Conservation (phyloP, 92 coral and sea anemone genomes). For the Blastomussa wellsi region DNA sequence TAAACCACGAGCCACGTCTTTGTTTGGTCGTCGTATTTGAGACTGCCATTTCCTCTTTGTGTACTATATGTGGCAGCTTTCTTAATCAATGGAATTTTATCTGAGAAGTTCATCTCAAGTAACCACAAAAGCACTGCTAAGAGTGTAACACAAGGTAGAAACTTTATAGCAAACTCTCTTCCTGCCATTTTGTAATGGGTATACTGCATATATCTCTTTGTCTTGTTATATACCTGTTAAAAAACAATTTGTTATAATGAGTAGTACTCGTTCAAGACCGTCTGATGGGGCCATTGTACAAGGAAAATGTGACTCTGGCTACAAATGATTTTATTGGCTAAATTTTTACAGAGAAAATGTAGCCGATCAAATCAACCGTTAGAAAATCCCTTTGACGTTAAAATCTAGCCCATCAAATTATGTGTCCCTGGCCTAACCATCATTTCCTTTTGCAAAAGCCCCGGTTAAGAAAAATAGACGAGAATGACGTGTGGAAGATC, state of each 20-base stretch:
- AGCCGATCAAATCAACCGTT: too few species aligned
- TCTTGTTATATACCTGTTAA: background rate
- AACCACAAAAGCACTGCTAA: background rate
- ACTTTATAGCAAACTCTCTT: background rate
- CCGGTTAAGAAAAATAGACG: too few species aligned
- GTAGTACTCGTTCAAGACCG: too few species aligned
- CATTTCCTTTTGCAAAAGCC: too few species aligned
- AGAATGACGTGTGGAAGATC: too few species aligned
- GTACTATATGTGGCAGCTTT: background rate
- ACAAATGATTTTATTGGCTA: too few species aligned
- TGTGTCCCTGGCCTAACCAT: too few species aligned
- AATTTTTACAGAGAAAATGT: too few species aligned
- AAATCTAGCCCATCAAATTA: too few species aligned
- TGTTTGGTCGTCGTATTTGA: background rate
- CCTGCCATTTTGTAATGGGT: background rate
- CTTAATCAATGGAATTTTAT: background rate
- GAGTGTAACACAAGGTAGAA: background rate
- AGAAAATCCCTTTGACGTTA: too few species aligned
- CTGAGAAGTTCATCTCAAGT: background rate
- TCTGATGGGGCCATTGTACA: too few species aligned
- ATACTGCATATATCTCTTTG: background rate
- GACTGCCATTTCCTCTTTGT: background rate
- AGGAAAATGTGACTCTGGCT: too few species aligned
- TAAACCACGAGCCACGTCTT: constrained; percentile 7
- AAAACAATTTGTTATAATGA: background rate